phyloP scores from a whole-genome alignment of 2,113 vertebrate genomes.

The Paramisgurnus dabryanus region DNA sequence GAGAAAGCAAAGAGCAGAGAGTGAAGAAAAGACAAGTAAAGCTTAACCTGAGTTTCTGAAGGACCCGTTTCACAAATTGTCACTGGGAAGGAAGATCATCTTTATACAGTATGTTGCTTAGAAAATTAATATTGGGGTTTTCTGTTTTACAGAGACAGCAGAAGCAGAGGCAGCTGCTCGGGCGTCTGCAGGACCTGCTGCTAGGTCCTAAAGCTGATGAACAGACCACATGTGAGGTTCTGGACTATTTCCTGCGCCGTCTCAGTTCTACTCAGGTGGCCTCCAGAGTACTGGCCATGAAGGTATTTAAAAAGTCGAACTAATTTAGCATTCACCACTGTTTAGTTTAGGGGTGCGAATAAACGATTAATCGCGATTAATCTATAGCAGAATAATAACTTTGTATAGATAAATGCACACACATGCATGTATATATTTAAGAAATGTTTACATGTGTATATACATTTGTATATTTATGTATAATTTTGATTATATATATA shows the following conservation, averaged over 20 bases:
- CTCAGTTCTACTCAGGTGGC: conserved; percentile 95
- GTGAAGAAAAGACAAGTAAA: conserved; percentile 90
- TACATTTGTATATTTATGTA: too few relatives aligned
- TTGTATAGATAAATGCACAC: too few relatives aligned
- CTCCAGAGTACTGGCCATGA: conserved; percentile 93
- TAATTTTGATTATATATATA: too few relatives aligned
- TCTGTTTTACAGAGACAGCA: conserved; percentile 84
- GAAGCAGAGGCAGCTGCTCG: conserved; percentile 93
- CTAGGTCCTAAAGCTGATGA: conserved; percentile 93
- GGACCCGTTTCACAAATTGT: too few relatives aligned
- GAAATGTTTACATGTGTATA: too few relatives aligned
- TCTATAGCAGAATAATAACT: too few relatives aligned
- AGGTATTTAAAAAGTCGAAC: conserved; percentile 73
- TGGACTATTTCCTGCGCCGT: conserved; percentile 95
- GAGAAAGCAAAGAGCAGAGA: conserved; percentile 93
- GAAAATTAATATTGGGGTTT: neutral
- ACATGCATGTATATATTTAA: too few relatives aligned
- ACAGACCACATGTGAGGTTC: conserved; percentile 94
- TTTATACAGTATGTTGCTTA: too few relatives aligned
- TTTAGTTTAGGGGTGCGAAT: too few relatives aligned
- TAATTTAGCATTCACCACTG: neutral
- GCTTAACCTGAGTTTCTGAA: neutral
- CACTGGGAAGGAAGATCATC: too few relatives aligned
- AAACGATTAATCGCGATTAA: too few relatives aligned
- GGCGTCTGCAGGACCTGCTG: conserved; percentile 92